Evolutionary conservation across 2,888 invertebrate genomes (phyloP).

Genomic region (Crocallis elinguaria): DNA sequence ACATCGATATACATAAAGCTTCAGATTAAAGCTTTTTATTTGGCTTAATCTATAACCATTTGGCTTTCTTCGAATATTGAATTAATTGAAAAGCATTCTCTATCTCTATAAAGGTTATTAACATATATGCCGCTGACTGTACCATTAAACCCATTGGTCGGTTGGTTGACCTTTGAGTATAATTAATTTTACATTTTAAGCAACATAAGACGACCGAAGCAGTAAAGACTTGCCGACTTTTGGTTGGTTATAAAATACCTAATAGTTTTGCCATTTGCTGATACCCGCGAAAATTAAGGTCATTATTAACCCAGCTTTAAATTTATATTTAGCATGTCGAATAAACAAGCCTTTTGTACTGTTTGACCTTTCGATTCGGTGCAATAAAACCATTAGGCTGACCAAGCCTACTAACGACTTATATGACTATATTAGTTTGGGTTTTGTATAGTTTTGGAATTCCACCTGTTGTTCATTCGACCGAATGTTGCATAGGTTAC

Average conservation of each 20-base stretch:
- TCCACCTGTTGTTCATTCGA: too few species aligned
- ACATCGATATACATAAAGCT: too few species aligned
- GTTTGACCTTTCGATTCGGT: conserved; percentile 7
- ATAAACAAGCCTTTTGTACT: conserved; percentile 6
- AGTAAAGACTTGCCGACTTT: conserved; percentile 37
- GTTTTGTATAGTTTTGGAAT: too few species aligned
- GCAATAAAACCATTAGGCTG: conserved; percentile 6
- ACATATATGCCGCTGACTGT: too few species aligned
- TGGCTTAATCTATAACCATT: too few species aligned
- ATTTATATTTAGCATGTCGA: conserved; percentile 16
- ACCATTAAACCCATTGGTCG: conserved; percentile 2
- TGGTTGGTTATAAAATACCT: neutral
- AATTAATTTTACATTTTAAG: conserved; percentile 46
- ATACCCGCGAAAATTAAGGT: conserved; percentile 36
- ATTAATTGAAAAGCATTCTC: too few species aligned
- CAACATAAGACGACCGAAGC: conserved; percentile 39
- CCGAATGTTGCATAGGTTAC: too few species aligned
- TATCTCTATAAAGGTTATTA: too few species aligned
- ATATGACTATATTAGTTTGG: too few species aligned
- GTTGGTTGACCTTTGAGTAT: conserved; percentile 46
- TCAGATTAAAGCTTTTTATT: too few species aligned
- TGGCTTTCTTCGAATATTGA: too few species aligned
- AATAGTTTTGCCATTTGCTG: conserved; percentile 33
- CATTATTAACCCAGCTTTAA: conserved; percentile 20
- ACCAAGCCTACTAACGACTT: neutral